Percentiles rank a stretch among this genome's conserved stretches.
phyloP scores from a whole-genome alignment of 1,140 invertebrate species.

The Achroia grisella region DNA sequence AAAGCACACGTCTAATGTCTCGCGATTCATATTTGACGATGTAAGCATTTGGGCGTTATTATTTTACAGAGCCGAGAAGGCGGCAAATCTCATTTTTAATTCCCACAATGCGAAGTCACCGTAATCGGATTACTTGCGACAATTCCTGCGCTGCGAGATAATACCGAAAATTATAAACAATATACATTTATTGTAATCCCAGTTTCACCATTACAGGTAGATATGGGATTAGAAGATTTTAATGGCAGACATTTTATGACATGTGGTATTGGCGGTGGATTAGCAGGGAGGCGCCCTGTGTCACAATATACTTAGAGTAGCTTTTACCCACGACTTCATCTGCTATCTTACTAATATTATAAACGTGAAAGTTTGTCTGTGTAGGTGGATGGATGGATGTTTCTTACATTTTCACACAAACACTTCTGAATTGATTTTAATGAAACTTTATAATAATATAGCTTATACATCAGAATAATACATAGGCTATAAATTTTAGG shows the following conservation, averaged over 20 bases:
- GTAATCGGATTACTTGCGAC: constrained; percentile 10
- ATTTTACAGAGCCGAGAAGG: not conserved
- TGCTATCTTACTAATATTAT: too few species aligned
- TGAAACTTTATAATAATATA: too few species aligned
- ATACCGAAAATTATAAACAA: not conserved
- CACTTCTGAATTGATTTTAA: too few species aligned
- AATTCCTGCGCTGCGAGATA: constrained; percentile 4
- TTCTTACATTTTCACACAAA: not conserved
- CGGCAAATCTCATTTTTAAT: constrained; percentile 10
- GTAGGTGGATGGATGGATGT: too few species aligned
- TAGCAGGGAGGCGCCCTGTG: too few species aligned
- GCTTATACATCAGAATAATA: too few species aligned
- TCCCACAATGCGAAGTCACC: not conserved
- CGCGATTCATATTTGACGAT: constrained; percentile 7
- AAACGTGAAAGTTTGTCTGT: too few species aligned
- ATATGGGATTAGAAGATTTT: not conserved
- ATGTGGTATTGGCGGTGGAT: too few species aligned
- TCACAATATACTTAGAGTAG: too few species aligned
- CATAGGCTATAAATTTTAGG: too few species aligned
- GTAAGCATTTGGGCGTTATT: not conserved
- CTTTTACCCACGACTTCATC: too few species aligned
- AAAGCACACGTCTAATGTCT: not conserved
- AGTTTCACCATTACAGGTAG: not conserved
- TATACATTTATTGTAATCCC: not conserved
- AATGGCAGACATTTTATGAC: too few species aligned